Percentiles rank a stretch among this genome's conserved stretches.
Evolutionary conservation across 2,888 invertebrate genomes (phyloP).

Genomic region (Thymelicus acteon): DNA sequence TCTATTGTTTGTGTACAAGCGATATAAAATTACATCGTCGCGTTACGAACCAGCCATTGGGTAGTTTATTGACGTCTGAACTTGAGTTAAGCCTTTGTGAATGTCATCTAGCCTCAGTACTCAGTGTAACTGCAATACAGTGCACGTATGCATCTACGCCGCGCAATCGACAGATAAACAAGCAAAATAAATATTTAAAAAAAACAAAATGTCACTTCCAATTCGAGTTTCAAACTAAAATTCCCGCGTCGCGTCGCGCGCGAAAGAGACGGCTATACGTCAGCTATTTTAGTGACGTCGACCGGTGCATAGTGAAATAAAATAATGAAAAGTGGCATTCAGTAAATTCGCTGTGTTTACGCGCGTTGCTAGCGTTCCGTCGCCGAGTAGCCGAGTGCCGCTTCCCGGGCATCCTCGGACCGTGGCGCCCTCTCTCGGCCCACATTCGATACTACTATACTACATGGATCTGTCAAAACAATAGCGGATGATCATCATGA

Average conservation of each 20-base stretch:
- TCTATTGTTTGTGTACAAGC: slow-evolving; percentile 45
- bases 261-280: slow-evolving; percentile 72
- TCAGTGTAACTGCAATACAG: slow-evolving; percentile 69
- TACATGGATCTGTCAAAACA: slow-evolving; percentile 75
- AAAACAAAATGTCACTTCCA: slow-evolving; percentile 56
- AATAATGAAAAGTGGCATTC: slow-evolving; percentile 83
- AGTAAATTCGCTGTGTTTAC: slow-evolving; percentile 84
- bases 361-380: slow-evolving; percentile 81
- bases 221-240: slow-evolving; percentile 68
- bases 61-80: slow-evolving; percentile 77
- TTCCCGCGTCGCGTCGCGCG: slow-evolving; percentile 56
- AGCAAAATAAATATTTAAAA: slow-evolving; percentile 51
- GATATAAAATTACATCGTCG: slow-evolving; percentile 67
- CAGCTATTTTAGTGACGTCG: slow-evolving; percentile 78
- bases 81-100: slow-evolving; percentile 79
- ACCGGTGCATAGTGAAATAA: slow-evolving; percentile 81
- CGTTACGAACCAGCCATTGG: slow-evolving; percentile 61
- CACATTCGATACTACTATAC: slow-evolving; percentile 48
- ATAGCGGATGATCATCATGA: slow-evolving; percentile 50
- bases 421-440: slow-evolving; percentile 70
- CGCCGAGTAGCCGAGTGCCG: slow-evolving; percentile 50
- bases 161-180: slow-evolving; percentile 45
- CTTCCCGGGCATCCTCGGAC: slow-evolving; percentile 53
- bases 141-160: slow-evolving; percentile 68
- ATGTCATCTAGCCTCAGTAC: slow-evolving; percentile 78